Conservation (phyloP, 64 coral and sea anemone genomes). For the Catalaphyllia jardinei region DNA sequence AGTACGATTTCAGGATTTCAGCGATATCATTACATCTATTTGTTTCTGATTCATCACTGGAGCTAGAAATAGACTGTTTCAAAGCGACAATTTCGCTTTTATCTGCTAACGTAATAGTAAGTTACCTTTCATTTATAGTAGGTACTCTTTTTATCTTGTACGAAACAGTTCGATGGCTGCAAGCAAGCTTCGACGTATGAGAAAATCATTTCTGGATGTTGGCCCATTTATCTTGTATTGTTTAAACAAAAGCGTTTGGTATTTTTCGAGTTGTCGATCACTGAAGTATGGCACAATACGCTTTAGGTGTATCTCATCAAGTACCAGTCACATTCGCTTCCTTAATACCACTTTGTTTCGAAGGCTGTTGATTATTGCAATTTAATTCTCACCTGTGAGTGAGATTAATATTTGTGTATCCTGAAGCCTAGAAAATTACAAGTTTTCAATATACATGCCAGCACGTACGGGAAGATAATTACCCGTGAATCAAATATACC, state of each 20-base stretch:
- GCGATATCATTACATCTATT: too few relatives aligned
- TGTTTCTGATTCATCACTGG: too few relatives aligned
- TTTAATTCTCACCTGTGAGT: not conserved
- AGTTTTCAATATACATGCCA: not conserved
- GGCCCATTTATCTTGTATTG: not conserved
- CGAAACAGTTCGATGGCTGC: not conserved
- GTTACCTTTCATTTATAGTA: not conserved
- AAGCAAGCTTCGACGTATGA: not conserved
- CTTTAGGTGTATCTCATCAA: not conserved
- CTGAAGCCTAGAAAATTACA: not conserved
- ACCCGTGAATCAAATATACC: not conserved
- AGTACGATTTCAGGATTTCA: too few relatives aligned
- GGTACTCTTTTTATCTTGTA: not conserved
- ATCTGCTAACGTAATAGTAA: not conserved
- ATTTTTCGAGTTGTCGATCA: not conserved
- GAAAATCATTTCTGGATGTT: not conserved
- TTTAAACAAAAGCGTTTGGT: not conserved
- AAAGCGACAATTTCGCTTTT: too few relatives aligned
- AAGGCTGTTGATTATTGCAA: not conserved
- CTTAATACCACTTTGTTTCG: not conserved
- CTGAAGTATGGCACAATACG: not conserved
- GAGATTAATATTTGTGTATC: not conserved
- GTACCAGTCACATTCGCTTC: not conserved
- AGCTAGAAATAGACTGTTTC: too few relatives aligned
- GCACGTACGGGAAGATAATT: not conserved